Percentiles rank a stretch among this genome's conserved stretches.
phyloP scores from a whole-genome alignment of 64 coral and sea anemone genomes.

The Stichodactyla helianthus region DNA sequence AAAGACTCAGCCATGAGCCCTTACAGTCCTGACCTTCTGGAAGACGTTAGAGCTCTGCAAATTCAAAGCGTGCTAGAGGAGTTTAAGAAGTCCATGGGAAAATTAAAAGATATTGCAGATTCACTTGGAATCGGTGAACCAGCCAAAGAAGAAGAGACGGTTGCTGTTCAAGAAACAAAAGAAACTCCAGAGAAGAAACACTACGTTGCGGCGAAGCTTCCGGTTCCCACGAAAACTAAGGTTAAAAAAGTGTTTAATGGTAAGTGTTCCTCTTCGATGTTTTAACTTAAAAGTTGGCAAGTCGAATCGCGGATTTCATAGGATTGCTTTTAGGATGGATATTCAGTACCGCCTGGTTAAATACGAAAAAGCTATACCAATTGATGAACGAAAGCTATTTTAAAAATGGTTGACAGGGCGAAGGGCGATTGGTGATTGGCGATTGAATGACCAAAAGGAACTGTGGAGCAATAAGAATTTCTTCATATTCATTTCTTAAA shows the following conservation, averaged over 20 bases:
- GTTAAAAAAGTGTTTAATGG: conserved; percentile 32
- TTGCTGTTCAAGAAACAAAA: background rate
- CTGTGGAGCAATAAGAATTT: too few relatives aligned
- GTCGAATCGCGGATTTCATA: background rate
- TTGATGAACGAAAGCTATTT: too few relatives aligned
- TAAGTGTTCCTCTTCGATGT: background rate
- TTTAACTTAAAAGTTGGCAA: too few relatives aligned
- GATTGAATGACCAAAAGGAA: too few relatives aligned
- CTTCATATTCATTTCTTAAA: too few relatives aligned
- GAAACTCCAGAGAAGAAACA: background rate
- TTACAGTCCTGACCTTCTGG: conserved; percentile 65
- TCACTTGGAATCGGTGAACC: conserved; percentile 66
- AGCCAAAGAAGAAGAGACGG: conserved; percentile 6
- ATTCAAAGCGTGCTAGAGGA: conserved; percentile 30
- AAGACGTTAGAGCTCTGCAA: conserved; percentile 28
- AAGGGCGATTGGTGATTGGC: too few relatives aligned
- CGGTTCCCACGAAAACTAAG: conserved; percentile 4
- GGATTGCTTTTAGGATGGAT: background rate
- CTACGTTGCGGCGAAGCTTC: background rate
- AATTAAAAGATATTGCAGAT: conserved; percentile 72
- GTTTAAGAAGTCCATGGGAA: conserved; percentile 25
- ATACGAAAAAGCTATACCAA: too few relatives aligned
- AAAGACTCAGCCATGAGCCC: background rate
- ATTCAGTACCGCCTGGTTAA: too few relatives aligned
- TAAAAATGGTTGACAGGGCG: too few relatives aligned